These are phyloP conservation scores for Miltochrista miniata DNA, from an alignment of 2,888 invertebrate genomes.

Conservation along the genomic window DNA sequence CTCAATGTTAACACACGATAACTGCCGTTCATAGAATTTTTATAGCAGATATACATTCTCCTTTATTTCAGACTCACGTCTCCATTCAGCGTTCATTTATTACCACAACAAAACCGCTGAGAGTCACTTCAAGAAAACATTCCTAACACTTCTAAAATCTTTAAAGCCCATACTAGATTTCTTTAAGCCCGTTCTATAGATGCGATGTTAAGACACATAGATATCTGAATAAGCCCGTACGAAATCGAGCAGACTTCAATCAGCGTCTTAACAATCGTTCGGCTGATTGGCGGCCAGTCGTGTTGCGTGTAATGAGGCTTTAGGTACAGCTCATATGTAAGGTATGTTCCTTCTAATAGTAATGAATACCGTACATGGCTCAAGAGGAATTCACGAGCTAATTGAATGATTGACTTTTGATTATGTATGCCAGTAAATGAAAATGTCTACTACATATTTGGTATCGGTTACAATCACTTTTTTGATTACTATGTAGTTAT, in stretches of 20 bases:
- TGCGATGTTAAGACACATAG: slow-evolving; percentile 34
- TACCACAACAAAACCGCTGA: background rate
- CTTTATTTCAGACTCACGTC: background rate
- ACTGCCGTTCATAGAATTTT: too few species aligned
- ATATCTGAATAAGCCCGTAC: slow-evolving; percentile 53
- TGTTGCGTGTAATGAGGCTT: slow-evolving; percentile 65
- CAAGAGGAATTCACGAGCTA: slow-evolving; percentile 43
- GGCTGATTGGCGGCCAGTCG: slow-evolving; percentile 68
- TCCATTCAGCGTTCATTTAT: background rate
- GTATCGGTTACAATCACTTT: slow-evolving; percentile 32
- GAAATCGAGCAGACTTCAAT: slow-evolving; percentile 69
- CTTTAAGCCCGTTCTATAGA: slow-evolving; percentile 28
- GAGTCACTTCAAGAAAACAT: background rate
- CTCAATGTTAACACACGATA: too few species aligned
- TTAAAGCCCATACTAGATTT: slow-evolving; percentile 24
- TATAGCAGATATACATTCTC: background rate
- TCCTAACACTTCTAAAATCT: slow-evolving; percentile 12
- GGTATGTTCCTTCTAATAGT: slow-evolving; percentile 50
- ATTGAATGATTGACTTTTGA: slow-evolving; percentile 42
- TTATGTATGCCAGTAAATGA: slow-evolving; percentile 17
- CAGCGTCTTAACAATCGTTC: slow-evolving; percentile 58
- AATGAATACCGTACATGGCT: slow-evolving; percentile 51
- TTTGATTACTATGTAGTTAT: too few species aligned
- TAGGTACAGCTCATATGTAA: slow-evolving; percentile 56
- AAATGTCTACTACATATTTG: slow-evolving; percentile 20